Conservation (phyloP, 2,113 vertebrate genomes). For the Diphyllodes magnificus region DNA sequence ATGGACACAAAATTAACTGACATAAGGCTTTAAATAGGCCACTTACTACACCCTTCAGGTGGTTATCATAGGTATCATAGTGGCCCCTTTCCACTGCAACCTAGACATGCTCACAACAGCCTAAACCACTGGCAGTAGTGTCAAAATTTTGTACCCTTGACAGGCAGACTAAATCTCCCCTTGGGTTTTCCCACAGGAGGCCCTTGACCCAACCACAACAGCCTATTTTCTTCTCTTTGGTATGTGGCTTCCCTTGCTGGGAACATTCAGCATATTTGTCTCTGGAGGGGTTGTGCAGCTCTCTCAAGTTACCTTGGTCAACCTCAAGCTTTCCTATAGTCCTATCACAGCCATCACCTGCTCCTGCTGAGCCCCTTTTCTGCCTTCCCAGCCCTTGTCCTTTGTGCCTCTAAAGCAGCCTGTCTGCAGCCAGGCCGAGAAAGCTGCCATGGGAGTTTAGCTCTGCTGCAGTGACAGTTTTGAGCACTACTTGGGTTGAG, state of each 20-base stretch:
- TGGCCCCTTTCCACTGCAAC: not conserved
- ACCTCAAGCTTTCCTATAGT: not conserved
- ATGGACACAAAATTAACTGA: not conserved
- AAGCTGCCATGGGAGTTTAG: not conserved
- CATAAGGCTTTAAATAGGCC: not conserved
- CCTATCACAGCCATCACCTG: not conserved
- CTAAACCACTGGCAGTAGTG: not conserved
- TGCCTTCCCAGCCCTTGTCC: not conserved
- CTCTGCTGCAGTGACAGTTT: not conserved
- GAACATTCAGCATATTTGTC: not conserved
- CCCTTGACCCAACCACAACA: not conserved
- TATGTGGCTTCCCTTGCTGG: not conserved
- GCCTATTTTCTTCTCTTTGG: not conserved
- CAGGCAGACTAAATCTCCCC: not conserved
- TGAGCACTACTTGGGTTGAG: not conserved
- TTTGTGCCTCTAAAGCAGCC: not conserved
- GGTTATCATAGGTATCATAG: not conserved
- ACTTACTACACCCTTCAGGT: not conserved
- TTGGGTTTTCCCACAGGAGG: not conserved
- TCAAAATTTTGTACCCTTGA: not conserved
- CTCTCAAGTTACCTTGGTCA: not conserved
- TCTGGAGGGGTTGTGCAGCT: not conserved
- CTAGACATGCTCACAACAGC: not conserved
- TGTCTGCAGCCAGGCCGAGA: not conserved
- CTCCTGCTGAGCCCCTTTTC: not conserved